These are phyloP conservation scores for Rhopalosiphum maidis DNA, from an alignment of 1,140 invertebrate species.

Conservation along the genomic window DNA sequence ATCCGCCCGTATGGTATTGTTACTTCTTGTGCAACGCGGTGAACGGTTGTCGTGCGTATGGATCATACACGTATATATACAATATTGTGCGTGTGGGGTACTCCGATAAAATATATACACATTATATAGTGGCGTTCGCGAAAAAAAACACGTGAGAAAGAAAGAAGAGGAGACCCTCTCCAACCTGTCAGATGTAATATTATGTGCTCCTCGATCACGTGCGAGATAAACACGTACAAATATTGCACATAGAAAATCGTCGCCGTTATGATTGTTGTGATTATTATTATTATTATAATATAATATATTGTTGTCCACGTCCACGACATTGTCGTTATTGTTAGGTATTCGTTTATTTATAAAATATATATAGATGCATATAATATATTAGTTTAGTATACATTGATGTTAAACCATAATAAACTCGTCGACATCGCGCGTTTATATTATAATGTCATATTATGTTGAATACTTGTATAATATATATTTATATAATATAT, in stretches of 20 bases:
- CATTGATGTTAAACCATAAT: background rate
- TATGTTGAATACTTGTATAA: background rate
- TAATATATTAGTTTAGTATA: constrained; percentile 1
- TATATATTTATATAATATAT: background rate
- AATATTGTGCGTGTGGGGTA: background rate
- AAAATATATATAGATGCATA: background rate
- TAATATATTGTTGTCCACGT: constrained; percentile 40
- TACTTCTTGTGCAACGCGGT: constrained; percentile 28
- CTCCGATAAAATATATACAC: background rate
- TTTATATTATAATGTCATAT: background rate
- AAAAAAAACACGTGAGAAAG: constrained; percentile 14
- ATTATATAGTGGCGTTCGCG: constrained; percentile 1
- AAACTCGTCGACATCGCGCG: background rate
- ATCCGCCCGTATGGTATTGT: constrained; percentile 57
- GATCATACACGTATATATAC: background rate
- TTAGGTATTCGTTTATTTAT: constrained; percentile 11
- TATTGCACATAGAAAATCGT: constrained; percentile 26
- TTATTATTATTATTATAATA: no score
- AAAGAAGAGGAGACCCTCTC: constrained; percentile 51
- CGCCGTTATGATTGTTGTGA: background rate
- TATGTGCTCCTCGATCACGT: constrained; percentile 23
- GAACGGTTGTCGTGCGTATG: background rate
- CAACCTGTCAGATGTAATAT: constrained; percentile 47
- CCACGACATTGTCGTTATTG: constrained; percentile 3
- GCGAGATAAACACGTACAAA: constrained; percentile 51